Evolutionary conservation across 2,888 invertebrate species (phyloP).

Genomic region (Pachycephus smyrnensis): DNA sequence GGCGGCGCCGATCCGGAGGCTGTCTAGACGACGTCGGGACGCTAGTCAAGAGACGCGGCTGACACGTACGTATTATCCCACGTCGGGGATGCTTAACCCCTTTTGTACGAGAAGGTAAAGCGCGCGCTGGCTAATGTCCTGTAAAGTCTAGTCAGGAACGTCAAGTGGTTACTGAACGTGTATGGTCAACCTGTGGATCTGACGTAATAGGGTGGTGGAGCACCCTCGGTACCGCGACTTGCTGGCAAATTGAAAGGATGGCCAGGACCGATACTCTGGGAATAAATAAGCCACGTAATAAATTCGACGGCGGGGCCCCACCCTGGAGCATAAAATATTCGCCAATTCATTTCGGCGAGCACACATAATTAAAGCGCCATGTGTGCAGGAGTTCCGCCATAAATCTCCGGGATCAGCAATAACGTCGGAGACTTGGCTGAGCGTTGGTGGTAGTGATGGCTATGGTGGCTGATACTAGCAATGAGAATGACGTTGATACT

Average conservation of each 20-base stretch:
- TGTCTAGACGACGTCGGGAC: conserved; percentile 23
- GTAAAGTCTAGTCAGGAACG: not conserved
- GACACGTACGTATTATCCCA: conserved; percentile 12
- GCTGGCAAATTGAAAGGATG: not conserved
- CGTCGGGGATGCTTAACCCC: not conserved
- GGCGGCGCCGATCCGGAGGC: conserved; percentile 24
- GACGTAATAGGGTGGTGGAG: not conserved
- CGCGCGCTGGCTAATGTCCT: not conserved
- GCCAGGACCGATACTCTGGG: conserved; percentile 25
- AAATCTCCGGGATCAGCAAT: conserved; percentile 65
- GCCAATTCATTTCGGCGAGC: conserved; percentile 57
- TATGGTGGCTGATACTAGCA: conserved; percentile 23
- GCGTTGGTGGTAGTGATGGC: conserved; percentile 42
- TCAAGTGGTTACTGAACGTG: not conserved
- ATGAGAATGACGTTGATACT: conserved; percentile 29
- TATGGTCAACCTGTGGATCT: not conserved
- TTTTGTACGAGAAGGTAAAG: not conserved
- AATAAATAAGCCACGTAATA: conserved; percentile 28
- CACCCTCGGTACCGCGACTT: not conserved
- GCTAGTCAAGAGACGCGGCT: conserved; percentile 22
- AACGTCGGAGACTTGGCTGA: conserved; percentile 58
- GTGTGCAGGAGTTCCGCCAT: conserved; percentile 60
- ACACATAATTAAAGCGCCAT: conserved; percentile 65
- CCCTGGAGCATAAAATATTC: conserved; percentile 58
- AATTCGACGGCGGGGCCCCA: conserved; percentile 31